Evolutionary conservation across 2,888 invertebrate genomes (phyloP).

Genomic region (Drosophila putrida): DNA sequence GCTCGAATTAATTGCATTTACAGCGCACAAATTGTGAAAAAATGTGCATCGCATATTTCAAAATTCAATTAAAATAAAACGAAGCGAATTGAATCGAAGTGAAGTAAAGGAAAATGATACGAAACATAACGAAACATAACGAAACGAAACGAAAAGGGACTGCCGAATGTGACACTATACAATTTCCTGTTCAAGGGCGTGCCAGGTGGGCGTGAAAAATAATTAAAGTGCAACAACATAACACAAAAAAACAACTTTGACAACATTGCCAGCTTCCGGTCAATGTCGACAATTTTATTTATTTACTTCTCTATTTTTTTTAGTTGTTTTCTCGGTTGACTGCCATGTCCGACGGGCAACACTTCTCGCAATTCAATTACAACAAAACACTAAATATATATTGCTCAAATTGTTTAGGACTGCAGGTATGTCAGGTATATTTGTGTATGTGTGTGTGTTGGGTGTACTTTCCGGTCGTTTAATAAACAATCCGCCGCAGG

Average conservation of each 20-base stretch:
- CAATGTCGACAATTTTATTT: slow-evolving; percentile 41
- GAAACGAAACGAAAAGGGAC: slow-evolving; percentile 12
- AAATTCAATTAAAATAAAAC: slow-evolving; percentile 79
- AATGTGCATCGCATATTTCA: slow-evolving; percentile 68
- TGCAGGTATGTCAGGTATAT: slow-evolving; percentile 4
- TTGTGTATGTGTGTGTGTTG: background rate
- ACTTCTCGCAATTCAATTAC: slow-evolving; percentile 64
- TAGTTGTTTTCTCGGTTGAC: slow-evolving; percentile 40
- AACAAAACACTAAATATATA: slow-evolving; percentile 21
- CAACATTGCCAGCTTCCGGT: slow-evolving; percentile 49
- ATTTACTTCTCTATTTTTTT: slow-evolving; percentile 18
- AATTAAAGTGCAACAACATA: slow-evolving; percentile 65
- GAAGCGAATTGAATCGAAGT: slow-evolving; percentile 34
- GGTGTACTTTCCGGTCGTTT: slow-evolving; percentile 7
- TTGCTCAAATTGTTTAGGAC: slow-evolving; percentile 20
- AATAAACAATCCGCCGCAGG: slow-evolving; percentile 14
- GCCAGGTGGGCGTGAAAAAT: slow-evolving; percentile 79
- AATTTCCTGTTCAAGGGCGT: slow-evolving; percentile 72
- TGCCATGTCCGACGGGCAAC: slow-evolving; percentile 41
- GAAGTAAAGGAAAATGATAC: slow-evolving; percentile 15
- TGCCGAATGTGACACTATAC: slow-evolving; percentile 65
- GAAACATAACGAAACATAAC: too few relatives aligned
- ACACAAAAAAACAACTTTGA: slow-evolving; percentile 47
- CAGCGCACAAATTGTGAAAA: slow-evolving; percentile 39
- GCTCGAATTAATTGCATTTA: slow-evolving; percentile 78